phyloP scores from a whole-genome alignment of 1,140 invertebrate species.

The Pseudachorutes palmiensis region DNA sequence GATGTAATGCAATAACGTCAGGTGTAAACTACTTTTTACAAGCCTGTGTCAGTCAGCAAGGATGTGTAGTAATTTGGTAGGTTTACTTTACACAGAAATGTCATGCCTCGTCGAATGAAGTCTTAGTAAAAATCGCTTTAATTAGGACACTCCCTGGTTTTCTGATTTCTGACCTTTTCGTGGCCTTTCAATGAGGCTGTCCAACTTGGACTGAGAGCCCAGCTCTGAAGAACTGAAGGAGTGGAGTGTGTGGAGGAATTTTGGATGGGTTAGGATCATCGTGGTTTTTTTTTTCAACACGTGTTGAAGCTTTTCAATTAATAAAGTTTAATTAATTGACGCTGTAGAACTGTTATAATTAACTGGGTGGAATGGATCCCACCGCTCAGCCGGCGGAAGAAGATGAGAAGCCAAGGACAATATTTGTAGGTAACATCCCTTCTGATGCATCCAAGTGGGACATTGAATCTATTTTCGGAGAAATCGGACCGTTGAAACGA shows the following conservation, averaged over 20 bases:
- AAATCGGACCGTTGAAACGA: slow-evolving; percentile 33
- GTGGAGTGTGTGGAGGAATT: too few relatives aligned
- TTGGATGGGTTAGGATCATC: too few relatives aligned
- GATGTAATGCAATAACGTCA: not conserved
- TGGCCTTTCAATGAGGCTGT: too few relatives aligned
- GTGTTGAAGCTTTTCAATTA: too few relatives aligned
- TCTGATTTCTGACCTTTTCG: not conserved
- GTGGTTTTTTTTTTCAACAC: too few relatives aligned
- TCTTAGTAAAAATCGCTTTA: not conserved
- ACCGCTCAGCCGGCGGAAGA: not conserved
- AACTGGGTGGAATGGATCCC: not conserved
- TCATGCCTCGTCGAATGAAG: not conserved
- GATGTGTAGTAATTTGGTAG: not conserved
- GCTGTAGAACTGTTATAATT: too few relatives aligned
- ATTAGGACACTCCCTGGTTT: not conserved
- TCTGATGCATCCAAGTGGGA: slow-evolving; percentile 23
- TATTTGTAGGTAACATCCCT: slow-evolving; percentile 37
- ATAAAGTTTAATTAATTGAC: too few relatives aligned
- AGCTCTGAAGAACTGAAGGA: too few relatives aligned
- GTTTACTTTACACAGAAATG: not conserved
- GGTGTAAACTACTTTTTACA: too few relatives aligned
- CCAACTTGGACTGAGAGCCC: too few relatives aligned
- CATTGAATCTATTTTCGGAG: slow-evolving; percentile 35
- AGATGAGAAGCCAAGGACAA: slow-evolving; percentile 32
- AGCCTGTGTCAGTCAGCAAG: not conserved